Conservation (phyloP, 1,140 invertebrate genomes). For the Rhagoletis zephyria region DNA sequence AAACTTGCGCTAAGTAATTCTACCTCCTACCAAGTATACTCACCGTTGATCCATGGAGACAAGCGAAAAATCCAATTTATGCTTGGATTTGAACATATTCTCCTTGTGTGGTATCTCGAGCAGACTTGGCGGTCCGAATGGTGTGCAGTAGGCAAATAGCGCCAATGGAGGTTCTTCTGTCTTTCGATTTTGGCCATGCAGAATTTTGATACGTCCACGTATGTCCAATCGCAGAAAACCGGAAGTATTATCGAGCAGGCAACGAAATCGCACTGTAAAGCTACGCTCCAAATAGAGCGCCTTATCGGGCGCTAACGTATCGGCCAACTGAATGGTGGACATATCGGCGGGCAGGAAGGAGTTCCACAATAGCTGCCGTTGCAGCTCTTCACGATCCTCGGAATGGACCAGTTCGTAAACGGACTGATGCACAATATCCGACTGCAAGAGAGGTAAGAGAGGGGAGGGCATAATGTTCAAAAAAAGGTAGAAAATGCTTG, state of each 20-base stretch:
- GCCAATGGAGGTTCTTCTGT: conserved; percentile 93
- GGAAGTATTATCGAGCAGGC: conserved; percentile 98
- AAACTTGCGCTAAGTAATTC: not conserved
- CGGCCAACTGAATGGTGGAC: conserved; percentile 85
- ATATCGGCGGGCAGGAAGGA: conserved; percentile 90
- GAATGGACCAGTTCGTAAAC: conserved; percentile 99
- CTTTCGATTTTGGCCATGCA: conserved; percentile 96
- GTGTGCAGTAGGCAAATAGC: conserved; percentile 96
- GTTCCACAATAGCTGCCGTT: conserved; percentile 96
- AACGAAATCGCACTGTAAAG: conserved; percentile 97
- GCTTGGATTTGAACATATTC: conserved; percentile 99
- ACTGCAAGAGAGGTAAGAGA: conserved; percentile 77
- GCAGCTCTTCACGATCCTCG: conserved; percentile 97
- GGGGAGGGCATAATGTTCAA: not conserved
- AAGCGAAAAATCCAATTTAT: conserved; percentile 95
- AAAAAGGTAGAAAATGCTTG: not conserved
- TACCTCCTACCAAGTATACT: conserved; percentile 47
- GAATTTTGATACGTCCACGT: conserved; percentile 93
- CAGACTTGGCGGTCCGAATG: conserved; percentile 94
- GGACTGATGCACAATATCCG: conserved; percentile 98
- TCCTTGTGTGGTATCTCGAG: conserved; percentile 93
- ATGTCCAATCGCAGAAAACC: conserved; percentile 98
- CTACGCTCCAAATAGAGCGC: conserved; percentile 90
- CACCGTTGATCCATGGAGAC: conserved; percentile 97
- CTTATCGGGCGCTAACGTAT: conserved; percentile 88